Percentiles rank a stretch among this genome's conserved stretches.
Conservation (phyloP, 2,888 invertebrate species). For the Allophyes oxyacanthae region DNA sequence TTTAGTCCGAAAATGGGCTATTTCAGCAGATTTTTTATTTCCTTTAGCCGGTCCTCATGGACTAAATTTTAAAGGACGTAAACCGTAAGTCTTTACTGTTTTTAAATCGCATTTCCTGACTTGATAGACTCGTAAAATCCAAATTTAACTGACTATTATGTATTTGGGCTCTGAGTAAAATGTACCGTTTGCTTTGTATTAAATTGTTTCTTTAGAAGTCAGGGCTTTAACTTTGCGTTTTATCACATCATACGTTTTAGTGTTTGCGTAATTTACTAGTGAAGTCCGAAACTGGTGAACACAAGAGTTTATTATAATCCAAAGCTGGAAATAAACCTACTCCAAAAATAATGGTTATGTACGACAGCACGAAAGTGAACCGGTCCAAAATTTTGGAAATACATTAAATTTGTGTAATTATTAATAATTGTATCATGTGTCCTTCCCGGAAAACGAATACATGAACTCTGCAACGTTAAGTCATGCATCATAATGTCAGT, state of each 20-base stretch:
- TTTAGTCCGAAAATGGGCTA: conserved; percentile 22
- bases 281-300: too few relatives aligned
- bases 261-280: conserved; percentile 8
- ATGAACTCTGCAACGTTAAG: too few relatives aligned
- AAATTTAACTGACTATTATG: conserved; percentile 44
- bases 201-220: conserved; percentile 30
- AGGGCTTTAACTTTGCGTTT: conserved; percentile 9
- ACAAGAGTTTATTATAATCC: too few relatives aligned
- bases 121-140: conserved; percentile 41
- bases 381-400: too few relatives aligned
- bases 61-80: conserved; percentile 45
- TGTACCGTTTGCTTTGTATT: conserved; percentile 35
- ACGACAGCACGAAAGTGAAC: too few relatives aligned
- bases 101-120: conserved; percentile 46
- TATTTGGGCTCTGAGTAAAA: conserved; percentile 34
- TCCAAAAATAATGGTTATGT: too few relatives aligned
- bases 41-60: conserved; percentile 26
- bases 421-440: too few relatives aligned
- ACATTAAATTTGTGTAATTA: too few relatives aligned
- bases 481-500: too few relatives aligned
- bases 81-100: conserved; percentile 44
- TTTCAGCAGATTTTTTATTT: conserved; percentile 42
- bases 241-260: conserved; percentile 37
- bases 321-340: too few relatives aligned
- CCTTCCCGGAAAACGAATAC: too few relatives aligned